Base-by-base conservation (phyloP, 2,113 vertebrate species). In the Aldabrachelys gigantea region DNA sequence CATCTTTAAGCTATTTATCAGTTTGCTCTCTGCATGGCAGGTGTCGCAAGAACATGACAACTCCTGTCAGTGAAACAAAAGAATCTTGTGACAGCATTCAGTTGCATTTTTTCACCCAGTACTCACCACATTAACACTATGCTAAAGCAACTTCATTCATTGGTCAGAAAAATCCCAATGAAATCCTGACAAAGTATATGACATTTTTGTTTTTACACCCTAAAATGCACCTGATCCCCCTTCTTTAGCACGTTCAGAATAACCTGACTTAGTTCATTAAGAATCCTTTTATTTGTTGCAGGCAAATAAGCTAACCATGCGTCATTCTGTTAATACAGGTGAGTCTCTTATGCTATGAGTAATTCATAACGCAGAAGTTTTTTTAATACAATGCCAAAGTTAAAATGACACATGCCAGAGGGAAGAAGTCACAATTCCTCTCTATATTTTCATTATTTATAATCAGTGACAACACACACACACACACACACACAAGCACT, bases 41-140 rank as follows among this genome's bases (percentile, higher is more conserved):
- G 97, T 97, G 98, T 94, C 97, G 94, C 94, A 44, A 96, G 97
- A 98, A 97, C 96, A 97, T 93, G 97, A 98, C 98, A 98, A 84
- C 83, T 94, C 97, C 81, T 95, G 96, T 98, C 98, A 98, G 85
- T 31, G 95, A 91, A 92, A 92, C 97, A 97, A 89, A 97, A 94
- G 97, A 95, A 96, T 50, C 94, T 93, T 65, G 31, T 98, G 98
- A 98, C 98, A 98, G 94, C 89, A 94, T 96, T 95, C 97, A 91
- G 91, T 72, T 93, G 97, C 53, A 96, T 97, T 97, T 95, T 90
- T 92, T 97, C 96, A 90, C 97, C 95, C 92, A 69, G 96, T 91
- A 94, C 92, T 95, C 83, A 92, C 87, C 21, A 92, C 94, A 92
- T 96, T 93, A 96, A 53, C 94, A 59, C 95, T 96, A 49, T 31